Evolutionary conservation across 2,113 vertebrate species (phyloP).

Genomic region (Antigone vipio): DNA sequence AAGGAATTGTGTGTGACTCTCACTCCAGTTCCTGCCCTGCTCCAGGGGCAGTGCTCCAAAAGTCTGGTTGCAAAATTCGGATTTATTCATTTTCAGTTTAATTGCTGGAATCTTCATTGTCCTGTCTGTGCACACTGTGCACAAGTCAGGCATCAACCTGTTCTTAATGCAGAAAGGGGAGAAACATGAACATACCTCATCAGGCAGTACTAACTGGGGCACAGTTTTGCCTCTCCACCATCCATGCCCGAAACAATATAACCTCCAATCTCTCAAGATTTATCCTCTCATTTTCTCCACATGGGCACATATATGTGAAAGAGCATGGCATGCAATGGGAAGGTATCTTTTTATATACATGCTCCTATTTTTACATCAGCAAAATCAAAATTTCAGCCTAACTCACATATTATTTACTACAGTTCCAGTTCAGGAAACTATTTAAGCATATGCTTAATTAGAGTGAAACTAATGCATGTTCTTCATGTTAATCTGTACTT

Average conservation of each 20-base stretch:
- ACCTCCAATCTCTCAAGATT: not conserved
- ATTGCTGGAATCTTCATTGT: not conserved
- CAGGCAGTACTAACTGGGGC: not conserved
- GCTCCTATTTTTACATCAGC: not conserved
- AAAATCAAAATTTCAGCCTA: not conserved
- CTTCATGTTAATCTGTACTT: not conserved
- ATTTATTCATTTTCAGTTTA: not conserved
- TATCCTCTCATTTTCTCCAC: not conserved
- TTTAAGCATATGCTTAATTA: not conserved
- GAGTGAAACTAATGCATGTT: not conserved
- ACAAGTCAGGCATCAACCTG: not conserved
- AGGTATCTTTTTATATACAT: not conserved
- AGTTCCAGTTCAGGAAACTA: not conserved
- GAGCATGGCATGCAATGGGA: not conserved
- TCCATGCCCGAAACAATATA: not conserved
- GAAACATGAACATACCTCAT: not conserved
- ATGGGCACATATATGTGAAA: rapidly evolving
- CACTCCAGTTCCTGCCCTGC: not conserved
- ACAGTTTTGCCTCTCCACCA: not conserved
- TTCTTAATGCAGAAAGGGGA: not conserved
- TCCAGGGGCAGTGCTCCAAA: not conserved
- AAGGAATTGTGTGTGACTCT: not conserved
- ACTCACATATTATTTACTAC: not conserved
- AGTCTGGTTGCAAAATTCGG: not conserved
- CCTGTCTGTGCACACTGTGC: not conserved